Evolutionary conservation across 2,888 invertebrate genomes (phyloP).

Genomic region (Troilus luridus): DNA sequence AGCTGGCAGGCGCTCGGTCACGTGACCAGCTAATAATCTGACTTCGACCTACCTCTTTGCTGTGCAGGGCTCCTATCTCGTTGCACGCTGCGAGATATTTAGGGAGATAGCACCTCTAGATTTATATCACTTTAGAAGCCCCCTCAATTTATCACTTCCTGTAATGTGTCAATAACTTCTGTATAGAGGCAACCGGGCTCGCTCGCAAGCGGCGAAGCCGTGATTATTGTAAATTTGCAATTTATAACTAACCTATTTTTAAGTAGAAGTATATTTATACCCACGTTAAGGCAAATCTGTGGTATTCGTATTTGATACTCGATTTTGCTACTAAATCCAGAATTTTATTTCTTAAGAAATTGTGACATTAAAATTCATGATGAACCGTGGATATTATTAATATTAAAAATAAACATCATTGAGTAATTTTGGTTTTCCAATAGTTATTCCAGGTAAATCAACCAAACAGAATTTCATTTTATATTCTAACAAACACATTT

Average conservation of each 20-base stretch:
- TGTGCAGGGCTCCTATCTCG: background rate
- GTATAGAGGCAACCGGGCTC: background rate
- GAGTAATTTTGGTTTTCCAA: too few relatives aligned
- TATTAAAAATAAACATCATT: too few relatives aligned
- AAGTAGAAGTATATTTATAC: too few relatives aligned
- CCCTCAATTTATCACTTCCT: background rate
- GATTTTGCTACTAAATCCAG: too few relatives aligned
- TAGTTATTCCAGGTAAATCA: too few relatives aligned
- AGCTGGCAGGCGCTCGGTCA: background rate
- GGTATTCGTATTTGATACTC: too few relatives aligned
- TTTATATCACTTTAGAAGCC: background rate
- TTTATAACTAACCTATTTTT: background rate
- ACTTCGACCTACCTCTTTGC: constrained; percentile 8
- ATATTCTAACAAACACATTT: too few relatives aligned
- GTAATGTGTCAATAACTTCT: background rate
- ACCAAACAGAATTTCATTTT: too few relatives aligned
- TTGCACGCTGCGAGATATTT: background rate
- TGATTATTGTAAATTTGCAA: background rate
- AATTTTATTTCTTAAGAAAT: too few relatives aligned
- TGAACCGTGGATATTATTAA: too few relatives aligned
- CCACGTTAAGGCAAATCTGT: too few relatives aligned
- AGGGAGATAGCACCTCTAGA: background rate
- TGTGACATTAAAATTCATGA: too few relatives aligned
- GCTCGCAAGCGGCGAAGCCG: background rate
- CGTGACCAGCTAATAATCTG: constrained; percentile 16